Percentiles rank a stretch among this genome's conserved stretches.
Conservation (phyloP, 1,140 invertebrate species). For the Whitmania pigra region DNA sequence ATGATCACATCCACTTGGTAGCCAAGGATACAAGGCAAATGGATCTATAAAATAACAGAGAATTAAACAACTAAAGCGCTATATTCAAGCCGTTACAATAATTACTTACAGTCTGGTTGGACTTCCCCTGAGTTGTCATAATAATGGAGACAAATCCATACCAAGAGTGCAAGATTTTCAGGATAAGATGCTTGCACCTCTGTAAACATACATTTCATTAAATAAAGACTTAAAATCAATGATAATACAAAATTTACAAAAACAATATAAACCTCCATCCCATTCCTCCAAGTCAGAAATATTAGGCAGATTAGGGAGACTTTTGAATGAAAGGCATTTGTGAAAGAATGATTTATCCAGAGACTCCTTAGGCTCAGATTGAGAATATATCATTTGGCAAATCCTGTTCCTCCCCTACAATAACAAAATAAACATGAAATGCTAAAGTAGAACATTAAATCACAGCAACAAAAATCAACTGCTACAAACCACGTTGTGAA, state of each 20-base stretch:
- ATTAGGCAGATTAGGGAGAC: no score
- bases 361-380: background rate
- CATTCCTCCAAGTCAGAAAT: no score
- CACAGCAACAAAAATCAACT: background rate
- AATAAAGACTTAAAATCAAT: background rate
- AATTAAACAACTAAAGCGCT: background rate
- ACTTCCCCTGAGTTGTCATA: background rate
- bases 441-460: background rate
- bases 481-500: background rate
- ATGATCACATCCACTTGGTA: background rate
- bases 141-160: constrained; percentile 6
- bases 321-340: background rate
- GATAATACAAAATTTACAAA: background rate
- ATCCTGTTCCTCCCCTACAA: background rate
- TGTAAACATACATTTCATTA: background rate
- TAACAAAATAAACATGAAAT: background rate
- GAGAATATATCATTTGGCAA: background rate
- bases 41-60: background rate
- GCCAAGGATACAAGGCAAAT: background rate
- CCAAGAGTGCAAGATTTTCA: background rate
- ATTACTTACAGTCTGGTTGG: background rate
- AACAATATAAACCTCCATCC: background rate
- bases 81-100: background rate
- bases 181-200: background rate
- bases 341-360: background rate